phyloP scores from a whole-genome alignment of 1,140 invertebrate genomes.

The Probaryconus sp. region DNA sequence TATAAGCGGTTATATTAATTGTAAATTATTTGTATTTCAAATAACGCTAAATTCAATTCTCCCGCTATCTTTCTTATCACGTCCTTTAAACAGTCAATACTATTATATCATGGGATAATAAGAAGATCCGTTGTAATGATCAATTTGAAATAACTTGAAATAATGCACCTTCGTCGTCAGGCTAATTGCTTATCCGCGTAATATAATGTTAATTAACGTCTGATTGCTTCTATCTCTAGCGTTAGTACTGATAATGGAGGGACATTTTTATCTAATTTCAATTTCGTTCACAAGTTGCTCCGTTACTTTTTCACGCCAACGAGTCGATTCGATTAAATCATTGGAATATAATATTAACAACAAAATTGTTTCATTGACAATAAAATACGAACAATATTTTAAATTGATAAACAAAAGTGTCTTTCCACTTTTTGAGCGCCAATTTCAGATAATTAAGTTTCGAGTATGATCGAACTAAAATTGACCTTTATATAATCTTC shows the following conservation, averaged over 20 bases:
- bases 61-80: constrained; percentile 28
- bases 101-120: constrained; percentile 39
- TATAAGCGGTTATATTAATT: too few relatives aligned
- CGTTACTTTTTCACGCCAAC: neutral
- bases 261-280: constrained; percentile 43
- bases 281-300: constrained; percentile 16
- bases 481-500: too few relatives aligned
- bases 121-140: constrained; percentile 42
- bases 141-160: constrained; percentile 50
- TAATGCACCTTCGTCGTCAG: constrained; percentile 37
- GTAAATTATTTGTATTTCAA: too few relatives aligned
- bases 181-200: constrained; percentile 50
- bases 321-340: constrained; percentile 4
- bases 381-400: too few relatives aligned
- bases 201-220: constrained; percentile 53
- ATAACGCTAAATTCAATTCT: constrained; percentile 22
- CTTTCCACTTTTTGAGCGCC: too few relatives aligned
- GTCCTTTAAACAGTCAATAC: constrained; percentile 33
- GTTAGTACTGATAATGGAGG: constrained; percentile 24
- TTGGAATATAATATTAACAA: too few relatives aligned
- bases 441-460: too few relatives aligned
- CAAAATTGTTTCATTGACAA: too few relatives aligned
- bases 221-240: constrained; percentile 41
- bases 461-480: too few relatives aligned
- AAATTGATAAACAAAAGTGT: too few relatives aligned